These are phyloP conservation scores for Cryptosula pallasiana DNA, from an alignment of 2,888 invertebrate species.

Conservation along the genomic window DNA sequence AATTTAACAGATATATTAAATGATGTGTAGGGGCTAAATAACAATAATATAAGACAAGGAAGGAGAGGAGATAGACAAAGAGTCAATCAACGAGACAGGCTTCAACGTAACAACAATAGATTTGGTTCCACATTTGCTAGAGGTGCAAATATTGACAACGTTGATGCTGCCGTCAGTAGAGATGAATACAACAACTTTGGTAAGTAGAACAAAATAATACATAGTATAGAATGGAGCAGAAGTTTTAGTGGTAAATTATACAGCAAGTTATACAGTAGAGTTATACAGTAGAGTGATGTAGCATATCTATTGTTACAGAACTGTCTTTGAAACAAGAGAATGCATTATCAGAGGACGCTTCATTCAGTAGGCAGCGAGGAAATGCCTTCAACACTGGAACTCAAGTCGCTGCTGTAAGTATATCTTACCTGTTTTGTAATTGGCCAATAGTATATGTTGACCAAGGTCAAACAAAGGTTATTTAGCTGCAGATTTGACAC, in stretches of 20 bases:
- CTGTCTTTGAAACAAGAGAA: neutral
- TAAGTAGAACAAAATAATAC: too few species aligned
- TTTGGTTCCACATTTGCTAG: neutral
- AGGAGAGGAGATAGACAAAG: neutral
- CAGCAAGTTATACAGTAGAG: too few species aligned
- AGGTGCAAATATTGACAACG: neutral
- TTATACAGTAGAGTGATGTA: too few species aligned
- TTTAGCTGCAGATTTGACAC: too few species aligned
- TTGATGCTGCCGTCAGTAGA: neutral
- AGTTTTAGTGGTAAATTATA: too few species aligned
- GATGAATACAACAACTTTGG: neutral
- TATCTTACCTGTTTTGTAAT: too few species aligned
- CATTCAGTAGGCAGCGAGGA: neutral
- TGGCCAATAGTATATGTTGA: too few species aligned
- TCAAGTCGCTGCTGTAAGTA: neutral
- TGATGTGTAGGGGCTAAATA: neutral
- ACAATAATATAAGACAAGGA: neutral
- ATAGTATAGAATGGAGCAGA: too few species aligned
- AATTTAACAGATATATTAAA: too few species aligned
- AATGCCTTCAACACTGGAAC: neutral
- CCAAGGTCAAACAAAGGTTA: too few species aligned
- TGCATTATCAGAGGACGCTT: neutral
- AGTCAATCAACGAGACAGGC: neutral
- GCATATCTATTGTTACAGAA: neutral
- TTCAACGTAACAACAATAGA: neutral